These are phyloP conservation scores for Montipora foliosa DNA, from an alignment of 64 coral and sea anemone genomes.

Conservation along the genomic window DNA sequence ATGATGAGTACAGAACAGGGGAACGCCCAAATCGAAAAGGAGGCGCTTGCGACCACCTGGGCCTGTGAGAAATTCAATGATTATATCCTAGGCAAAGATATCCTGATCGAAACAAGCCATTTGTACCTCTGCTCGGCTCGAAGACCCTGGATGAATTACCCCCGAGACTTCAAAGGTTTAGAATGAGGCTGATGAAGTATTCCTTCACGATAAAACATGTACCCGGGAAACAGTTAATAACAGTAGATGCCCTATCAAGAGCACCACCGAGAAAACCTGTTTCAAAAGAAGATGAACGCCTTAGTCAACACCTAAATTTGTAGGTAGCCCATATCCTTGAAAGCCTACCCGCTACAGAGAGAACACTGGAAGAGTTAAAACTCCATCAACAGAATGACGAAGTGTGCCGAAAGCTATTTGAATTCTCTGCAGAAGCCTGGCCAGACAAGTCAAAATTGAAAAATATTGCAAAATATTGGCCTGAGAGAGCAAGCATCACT, in stretches of 20 bases:
- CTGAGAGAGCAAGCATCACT: slow-evolving; percentile 13
- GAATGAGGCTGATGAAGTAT: not conserved
- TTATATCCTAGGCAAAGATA: slow-evolving; percentile 33
- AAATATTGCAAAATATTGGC: not conserved
- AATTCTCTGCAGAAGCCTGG: slow-evolving; percentile 30
- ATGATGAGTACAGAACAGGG: not conserved
- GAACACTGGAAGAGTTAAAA: slow-evolving; percentile 34
- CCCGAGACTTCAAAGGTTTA: no score
- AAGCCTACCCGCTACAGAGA: slow-evolving; percentile 14
- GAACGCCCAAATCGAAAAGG: not conserved
- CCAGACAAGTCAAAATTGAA: slow-evolving; percentile 16
- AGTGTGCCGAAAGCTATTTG: not conserved
- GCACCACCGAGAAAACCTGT: not conserved
- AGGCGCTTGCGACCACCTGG: not conserved
- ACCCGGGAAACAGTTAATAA: not conserved
- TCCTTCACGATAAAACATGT: not conserved
- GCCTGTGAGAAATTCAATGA: slow-evolving; percentile 8
- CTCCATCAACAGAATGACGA: slow-evolving; percentile 46
- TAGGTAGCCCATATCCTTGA: not conserved
- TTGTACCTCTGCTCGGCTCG: not conserved
- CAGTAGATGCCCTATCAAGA: slow-evolving; percentile 34
- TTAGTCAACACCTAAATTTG: slow-evolving; percentile 6
- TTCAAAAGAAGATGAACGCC: slow-evolving; percentile 11
- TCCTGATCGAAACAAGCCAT: slow-evolving; percentile 27
- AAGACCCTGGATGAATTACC: no score